Evolutionary conservation across 2,888 invertebrate genomes (phyloP), one percentile per base, ranked within the genome.

Genomic region (Limenitis arthemis): DNA sequence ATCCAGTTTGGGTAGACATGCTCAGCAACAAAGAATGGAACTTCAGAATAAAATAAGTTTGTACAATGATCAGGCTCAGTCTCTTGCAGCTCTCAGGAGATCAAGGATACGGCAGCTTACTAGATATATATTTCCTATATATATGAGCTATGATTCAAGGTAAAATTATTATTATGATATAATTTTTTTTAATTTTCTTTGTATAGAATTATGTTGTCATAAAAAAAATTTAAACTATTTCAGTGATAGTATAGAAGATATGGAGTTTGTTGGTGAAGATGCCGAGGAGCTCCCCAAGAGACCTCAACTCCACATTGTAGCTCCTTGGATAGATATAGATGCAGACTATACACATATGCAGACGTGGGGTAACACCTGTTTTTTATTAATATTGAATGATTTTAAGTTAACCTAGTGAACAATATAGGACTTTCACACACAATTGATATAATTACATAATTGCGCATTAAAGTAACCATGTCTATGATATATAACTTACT

Each of bases 321-420:
- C 93, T n/a, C 94, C 97, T 0, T 92, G 93, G 64, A 54, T 83
- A 47, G 66, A 73, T 54, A 91, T 92, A 5, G 93, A 94, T 60
- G 95, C 95, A 0, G 95, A 96, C 77, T 95, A 94, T 71, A 90
- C 93, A 7, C 91, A 76, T 89, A 61, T 96, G 90, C 79, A 91
- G 87, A 72, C 91, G 59, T 95, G 93, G 93, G 89, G 96, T 91
- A 82, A 88, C 73, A 61, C 9, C 9, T 36, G 11, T 5, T 6
- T 30, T 40, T 5, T 29, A 8, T 29, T 28, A 20, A 28, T 8
- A 8, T 29, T 29, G 1, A 6, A 5, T 40, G 40, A 29, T 8
- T 40, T 9, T 40, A 6, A 6, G 5, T 36, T 1, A 34, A 34
- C 6, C 11, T 8, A n/a, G 4, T 9, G 8, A 5, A 9, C 5